Conservation (phyloP, 2,113 vertebrate species). For the Polyodon spathula region DNA sequence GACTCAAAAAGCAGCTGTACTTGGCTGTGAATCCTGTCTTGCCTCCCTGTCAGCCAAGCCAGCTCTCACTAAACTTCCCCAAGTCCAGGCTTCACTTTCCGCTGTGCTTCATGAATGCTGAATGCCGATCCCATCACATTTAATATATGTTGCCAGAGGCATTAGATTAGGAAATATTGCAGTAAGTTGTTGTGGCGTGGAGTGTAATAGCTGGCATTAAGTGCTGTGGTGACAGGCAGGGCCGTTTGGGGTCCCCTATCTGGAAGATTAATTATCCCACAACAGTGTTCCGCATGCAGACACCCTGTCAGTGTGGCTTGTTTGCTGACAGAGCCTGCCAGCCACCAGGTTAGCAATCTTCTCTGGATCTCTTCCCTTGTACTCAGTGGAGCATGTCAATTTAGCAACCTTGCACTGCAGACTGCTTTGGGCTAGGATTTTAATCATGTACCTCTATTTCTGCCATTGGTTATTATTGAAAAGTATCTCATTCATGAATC, state of each 20-base stretch:
- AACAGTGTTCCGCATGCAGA: neutral
- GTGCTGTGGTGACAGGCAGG: neutral
- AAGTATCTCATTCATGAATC: too few species aligned
- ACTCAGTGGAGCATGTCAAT: neutral
- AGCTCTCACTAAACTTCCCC: neutral
- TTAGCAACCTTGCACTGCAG: neutral
- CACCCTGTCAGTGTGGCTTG: neutral
- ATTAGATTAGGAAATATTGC: neutral
- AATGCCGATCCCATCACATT: neutral
- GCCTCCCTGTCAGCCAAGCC: neutral
- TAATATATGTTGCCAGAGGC: neutral
- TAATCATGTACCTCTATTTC: too few species aligned
- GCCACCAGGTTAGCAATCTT: neutral
- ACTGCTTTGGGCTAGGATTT: neutral
- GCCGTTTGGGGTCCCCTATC: neutral
- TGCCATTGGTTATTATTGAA: too few species aligned
- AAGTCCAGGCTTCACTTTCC: neutral
- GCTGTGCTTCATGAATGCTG: neutral
- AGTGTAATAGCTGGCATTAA: neutral
- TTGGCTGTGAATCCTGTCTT: neutral
- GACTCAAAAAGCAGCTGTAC: too few species aligned
- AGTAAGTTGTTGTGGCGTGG: neutral
- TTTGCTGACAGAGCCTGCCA: neutral
- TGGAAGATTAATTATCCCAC: neutral
- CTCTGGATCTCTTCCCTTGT: neutral